These are phyloP conservation scores for Dolomedes plantarius DNA, from an alignment of 2,888 invertebrate genomes.

Conservation along the genomic window DNA sequence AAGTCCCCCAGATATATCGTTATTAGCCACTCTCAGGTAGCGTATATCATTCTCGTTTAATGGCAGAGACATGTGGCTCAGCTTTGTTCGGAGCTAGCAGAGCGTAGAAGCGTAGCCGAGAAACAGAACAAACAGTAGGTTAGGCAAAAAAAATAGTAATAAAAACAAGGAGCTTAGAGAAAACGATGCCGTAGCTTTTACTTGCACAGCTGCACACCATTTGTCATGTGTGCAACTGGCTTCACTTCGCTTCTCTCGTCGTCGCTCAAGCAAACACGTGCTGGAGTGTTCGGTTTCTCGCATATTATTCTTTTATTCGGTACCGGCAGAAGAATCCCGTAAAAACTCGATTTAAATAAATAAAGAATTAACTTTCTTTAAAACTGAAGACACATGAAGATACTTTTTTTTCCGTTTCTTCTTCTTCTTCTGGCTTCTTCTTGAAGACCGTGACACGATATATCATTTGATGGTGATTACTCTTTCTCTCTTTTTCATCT, in stretches of 20 bases:
- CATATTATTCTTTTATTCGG: not conserved
- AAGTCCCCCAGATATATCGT: constrained; percentile 3
- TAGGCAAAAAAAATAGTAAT: constrained; percentile 8
- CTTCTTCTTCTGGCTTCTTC: not conserved
- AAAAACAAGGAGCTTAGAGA: not conserved
- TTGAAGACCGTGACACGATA: not conserved
- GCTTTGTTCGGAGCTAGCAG: constrained; percentile 61
- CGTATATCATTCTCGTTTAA: constrained; percentile 55
- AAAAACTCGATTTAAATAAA: constrained; percentile 4
- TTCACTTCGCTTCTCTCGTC: constrained; percentile 42
- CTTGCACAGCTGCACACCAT: constrained; percentile 63
- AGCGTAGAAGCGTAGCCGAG: constrained; percentile 55
- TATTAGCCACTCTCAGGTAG: constrained; percentile 29
- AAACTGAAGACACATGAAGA: not conserved
- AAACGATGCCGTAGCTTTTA: constrained; percentile 48
- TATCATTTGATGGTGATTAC: constrained; percentile 4
- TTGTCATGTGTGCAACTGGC: constrained; percentile 50
- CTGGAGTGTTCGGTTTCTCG: not conserved
- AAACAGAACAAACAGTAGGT: constrained; percentile 46
- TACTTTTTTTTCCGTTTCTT: not conserved
- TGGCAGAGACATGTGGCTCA: constrained; percentile 30
- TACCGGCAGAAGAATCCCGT: not conserved
- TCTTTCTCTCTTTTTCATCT: not conserved
- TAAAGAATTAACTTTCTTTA: not conserved
- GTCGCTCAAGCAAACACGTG: constrained; percentile 27